Conservation (phyloP, 2,113 vertebrate species). For the Acanthisitta chloris region DNA sequence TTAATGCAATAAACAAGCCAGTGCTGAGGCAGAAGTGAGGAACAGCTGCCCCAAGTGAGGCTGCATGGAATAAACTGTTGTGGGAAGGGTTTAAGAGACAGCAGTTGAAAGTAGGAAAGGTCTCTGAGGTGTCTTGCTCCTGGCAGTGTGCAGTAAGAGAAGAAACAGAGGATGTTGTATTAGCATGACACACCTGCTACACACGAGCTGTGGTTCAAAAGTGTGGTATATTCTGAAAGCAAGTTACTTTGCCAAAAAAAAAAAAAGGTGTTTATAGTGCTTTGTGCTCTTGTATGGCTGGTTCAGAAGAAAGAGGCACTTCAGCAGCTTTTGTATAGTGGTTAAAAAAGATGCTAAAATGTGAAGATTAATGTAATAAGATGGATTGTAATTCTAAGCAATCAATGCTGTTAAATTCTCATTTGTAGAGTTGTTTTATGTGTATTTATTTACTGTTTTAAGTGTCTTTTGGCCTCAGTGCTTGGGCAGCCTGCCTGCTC, state of each 20-base stretch:
- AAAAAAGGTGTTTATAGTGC: background rate
- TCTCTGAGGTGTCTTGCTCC: background rate
- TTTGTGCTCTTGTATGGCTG: background rate
- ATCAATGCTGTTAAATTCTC: constrained; percentile 14
- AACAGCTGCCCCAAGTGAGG: background rate
- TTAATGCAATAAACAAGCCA: constrained; percentile 1
- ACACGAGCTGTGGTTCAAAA: background rate
- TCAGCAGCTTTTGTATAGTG: background rate
- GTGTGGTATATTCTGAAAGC: background rate
- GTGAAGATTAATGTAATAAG: constrained; percentile 28
- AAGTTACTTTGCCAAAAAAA: constrained; percentile 28
- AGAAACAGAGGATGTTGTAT: background rate
- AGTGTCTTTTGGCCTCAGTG: constrained; percentile 13
- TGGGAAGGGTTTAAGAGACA: background rate
- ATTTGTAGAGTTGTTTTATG: constrained; percentile 28
- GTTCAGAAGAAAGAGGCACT: background rate
- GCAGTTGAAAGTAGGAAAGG: background rate
- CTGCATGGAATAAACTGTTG: background rate
- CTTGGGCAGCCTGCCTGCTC: background rate
- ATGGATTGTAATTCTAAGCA: constrained; percentile 18
- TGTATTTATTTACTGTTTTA: constrained; percentile 51
- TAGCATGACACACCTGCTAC: background rate
- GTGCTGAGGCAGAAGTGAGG: constrained; percentile 3
- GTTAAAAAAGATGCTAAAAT: constrained; percentile 26
- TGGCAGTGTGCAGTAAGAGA: background rate